A percentile compares a stretch with the other conserved stretches of the same genome.
These are phyloP conservation scores for Netelia inedita DNA, from an alignment of 2,888 invertebrate species.

Conservation along the genomic window DNA sequence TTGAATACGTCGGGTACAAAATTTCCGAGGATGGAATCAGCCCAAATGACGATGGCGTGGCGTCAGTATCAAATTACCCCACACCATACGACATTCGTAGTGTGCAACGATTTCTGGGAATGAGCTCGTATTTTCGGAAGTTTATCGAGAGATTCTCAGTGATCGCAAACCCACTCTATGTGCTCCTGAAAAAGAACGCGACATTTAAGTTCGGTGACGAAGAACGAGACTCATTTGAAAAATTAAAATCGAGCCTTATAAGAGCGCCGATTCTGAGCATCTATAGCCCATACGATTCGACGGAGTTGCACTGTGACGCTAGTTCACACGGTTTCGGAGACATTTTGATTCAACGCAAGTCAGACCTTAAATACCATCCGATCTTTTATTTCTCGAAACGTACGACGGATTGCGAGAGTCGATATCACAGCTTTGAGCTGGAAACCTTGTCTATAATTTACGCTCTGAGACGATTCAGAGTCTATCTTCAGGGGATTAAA, in stretches of 20 bases:
- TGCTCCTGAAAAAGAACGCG: constrained; percentile 63
- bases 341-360: constrained; percentile 77
- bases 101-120: constrained; percentile 50
- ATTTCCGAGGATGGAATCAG: constrained; percentile 38
- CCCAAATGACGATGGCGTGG: constrained; percentile 26
- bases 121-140: constrained; percentile 72
- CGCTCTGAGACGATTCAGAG: constrained; percentile 73
- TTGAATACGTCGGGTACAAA: constrained; percentile 46
- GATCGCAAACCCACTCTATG: constrained; percentile 75
- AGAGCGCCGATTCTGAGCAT: constrained; percentile 60
- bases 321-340: constrained; percentile 76
- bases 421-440: constrained; percentile 79
- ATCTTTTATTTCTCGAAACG: constrained; percentile 78
- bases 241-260: constrained; percentile 41
- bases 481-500: constrained; percentile 68
- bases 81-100: not conserved
- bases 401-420: constrained; percentile 74
- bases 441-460: constrained; percentile 73
- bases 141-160: constrained; percentile 70
- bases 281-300: constrained; percentile 34
- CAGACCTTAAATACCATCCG: constrained; percentile 74
- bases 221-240: constrained; percentile 53
- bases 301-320: constrained; percentile 78
- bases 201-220: constrained; percentile 50
- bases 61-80: constrained; percentile 13